These are phyloP conservation scores for Chironomus riparius DNA, from an alignment of 2,888 invertebrate species.

Conservation along the genomic window DNA sequence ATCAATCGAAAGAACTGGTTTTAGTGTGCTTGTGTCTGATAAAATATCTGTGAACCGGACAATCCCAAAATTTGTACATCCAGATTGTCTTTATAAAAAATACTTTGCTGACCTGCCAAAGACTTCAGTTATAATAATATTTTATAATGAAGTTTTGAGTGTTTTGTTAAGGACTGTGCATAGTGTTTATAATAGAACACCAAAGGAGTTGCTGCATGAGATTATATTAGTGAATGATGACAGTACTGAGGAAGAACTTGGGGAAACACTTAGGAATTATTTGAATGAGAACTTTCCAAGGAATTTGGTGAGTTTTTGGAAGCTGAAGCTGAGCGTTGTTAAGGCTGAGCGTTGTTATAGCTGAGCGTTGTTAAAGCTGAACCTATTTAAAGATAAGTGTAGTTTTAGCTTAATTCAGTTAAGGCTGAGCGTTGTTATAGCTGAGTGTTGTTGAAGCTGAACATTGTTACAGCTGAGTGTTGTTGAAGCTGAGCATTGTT, in stretches of 20 bases:
- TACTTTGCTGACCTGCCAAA: not conserved
- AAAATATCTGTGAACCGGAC: slow-evolving; percentile 15
- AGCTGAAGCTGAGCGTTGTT: no score
- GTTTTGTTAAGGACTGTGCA: slow-evolving; percentile 13
- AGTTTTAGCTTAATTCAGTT: no score
- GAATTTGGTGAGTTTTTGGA: slow-evolving; percentile 33
- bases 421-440: no score
- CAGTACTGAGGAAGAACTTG: slow-evolving; percentile 43
- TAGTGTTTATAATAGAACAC: slow-evolving; percentile 14
- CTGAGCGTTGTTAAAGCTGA: no score
- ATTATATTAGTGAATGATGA: slow-evolving; percentile 46
- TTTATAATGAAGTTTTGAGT: slow-evolving; percentile 14
- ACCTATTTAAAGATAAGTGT: no score
- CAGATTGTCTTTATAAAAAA: not conserved
- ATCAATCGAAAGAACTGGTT: not conserved
- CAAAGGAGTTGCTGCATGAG: slow-evolving; percentile 32
- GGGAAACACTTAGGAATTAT: slow-evolving; percentile 42
- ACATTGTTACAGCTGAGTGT: no score
- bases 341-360: no score
- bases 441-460: no score
- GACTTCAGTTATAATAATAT: slow-evolving; percentile 5
- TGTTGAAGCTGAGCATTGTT: no score
- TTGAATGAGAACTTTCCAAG: slow-evolving; percentile 31
- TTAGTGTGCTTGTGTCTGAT: not conserved
- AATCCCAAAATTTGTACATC: not conserved